Base-by-base conservation (phyloP, 92 coral and sea anemone genomes). In the Parazoanthus swiftii region DNA sequence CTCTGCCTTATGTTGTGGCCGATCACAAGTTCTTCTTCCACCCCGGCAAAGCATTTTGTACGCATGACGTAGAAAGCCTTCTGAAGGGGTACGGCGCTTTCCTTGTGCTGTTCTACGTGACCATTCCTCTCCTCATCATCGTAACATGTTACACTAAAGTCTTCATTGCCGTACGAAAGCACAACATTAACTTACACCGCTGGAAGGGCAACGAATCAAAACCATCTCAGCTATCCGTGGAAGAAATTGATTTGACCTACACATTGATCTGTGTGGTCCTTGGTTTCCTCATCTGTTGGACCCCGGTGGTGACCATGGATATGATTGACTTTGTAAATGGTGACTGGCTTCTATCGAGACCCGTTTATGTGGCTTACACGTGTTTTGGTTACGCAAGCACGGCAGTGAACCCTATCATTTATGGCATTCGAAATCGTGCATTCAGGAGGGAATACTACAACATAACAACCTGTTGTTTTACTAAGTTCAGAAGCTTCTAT, bases 211-310 rank as follows among this genome's bases (percentile, higher is more conserved):
- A 25, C 67, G 42, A 23, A 29, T 29, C 50, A 1, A 35, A 82
- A 0, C 68, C 77, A 14, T 67, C 88, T 25, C 89, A 77, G 13
- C 86, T 93, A 9, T 77, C 92, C 1, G 92, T 93, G 9, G 92
- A 93, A 25, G 95, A 93, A 80, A 90, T 93, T 5, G 88, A 91
- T 46, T 74, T 93, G 37, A 91, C 95, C 21, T 78, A 90, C 89
- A 67, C 85, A 23, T 91, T 18, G 94, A 89, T 7, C 7, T 46
- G 51, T 9, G 51, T 46, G 51, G 51, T 46, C 51, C 51, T 46
- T 46, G 51, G 9, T 4, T 93, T 93, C 77, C 50, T 87, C 51
- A 33, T 86, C 8, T 89, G 92, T 79, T 93, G 95, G 95, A 91
- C 88, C 25, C 95, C 95, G 3, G 91, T 93, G 9, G 51, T 46